A percentile compares a stretch with the other conserved stretches of the same genome.
Conservation (phyloP, 2,797 vertebrate genomes). For the Arrhamphus sclerolepis region DNA sequence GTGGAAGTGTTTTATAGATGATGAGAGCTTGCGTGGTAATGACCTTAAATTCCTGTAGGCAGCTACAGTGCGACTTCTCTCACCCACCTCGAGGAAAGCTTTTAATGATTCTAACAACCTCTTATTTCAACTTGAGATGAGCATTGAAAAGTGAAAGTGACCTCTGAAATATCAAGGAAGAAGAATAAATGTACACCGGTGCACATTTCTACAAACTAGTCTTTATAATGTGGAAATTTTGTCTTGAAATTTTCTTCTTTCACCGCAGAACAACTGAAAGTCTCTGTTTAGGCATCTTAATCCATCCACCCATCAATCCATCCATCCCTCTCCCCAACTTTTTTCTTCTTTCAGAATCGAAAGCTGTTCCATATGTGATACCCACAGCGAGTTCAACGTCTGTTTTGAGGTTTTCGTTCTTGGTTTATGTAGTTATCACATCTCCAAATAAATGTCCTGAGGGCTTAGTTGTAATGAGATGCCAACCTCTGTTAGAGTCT, state of each 20-base stretch:
- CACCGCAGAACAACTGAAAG: neutral
- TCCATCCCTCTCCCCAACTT: no score
- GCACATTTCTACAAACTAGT: constrained; percentile 1
- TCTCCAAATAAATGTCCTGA: no score
- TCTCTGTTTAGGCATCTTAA: no score
- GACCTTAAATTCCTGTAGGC: constrained; percentile 31
- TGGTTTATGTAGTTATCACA: no score
- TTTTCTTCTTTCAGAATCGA: no score
- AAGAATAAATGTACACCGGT: constrained; percentile 2
- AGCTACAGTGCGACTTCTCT: constrained; percentile 34
- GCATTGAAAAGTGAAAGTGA: constrained; percentile 20
- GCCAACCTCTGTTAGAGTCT: no score
- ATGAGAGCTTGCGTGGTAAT: constrained; percentile 47
- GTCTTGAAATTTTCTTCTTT: constrained; percentile 11
- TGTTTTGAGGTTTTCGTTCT: no score
- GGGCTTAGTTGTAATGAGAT: no score
- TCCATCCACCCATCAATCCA: no score
- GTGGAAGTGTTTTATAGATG: constrained; percentile 36
- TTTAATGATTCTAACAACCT: constrained; percentile 60
- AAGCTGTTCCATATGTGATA: no score
- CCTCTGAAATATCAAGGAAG: constrained; percentile 27
- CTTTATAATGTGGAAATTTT: constrained; percentile 2
- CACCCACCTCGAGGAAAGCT: constrained; percentile 50
- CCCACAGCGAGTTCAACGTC: no score
- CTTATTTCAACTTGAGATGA: constrained; percentile 27